phyloP scores from a whole-genome alignment of 2,797 vertebrate species.

The Hephaestus fuliginosus region DNA sequence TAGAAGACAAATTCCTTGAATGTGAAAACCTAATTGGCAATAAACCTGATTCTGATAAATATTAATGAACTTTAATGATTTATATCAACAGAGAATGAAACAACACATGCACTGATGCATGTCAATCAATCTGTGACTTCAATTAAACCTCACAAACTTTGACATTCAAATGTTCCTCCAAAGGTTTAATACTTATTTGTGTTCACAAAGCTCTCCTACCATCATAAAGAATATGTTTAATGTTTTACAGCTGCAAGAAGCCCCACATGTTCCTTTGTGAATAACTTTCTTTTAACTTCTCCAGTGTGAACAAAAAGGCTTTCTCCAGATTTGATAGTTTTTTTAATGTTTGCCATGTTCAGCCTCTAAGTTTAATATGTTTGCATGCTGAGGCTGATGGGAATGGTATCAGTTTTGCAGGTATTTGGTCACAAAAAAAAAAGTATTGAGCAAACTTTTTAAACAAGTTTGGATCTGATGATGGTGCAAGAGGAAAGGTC shows the following conservation, averaged over 20 bases:
- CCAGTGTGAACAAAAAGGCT: neutral
- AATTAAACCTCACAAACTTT: neutral
- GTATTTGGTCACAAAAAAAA: too few species aligned
- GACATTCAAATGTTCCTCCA: neutral
- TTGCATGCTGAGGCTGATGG: neutral
- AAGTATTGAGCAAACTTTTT: neutral
- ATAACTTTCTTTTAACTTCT: neutral
- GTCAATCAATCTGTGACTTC: neutral
- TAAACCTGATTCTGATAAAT: neutral
- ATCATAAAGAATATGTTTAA: neutral
- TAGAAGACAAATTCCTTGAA: neutral
- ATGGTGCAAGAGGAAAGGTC: neutral
- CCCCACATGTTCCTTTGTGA: neutral
- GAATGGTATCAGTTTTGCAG: neutral
- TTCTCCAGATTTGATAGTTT: neutral
- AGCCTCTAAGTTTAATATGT: neutral
- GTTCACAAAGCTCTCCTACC: neutral
- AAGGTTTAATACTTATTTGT: neutral
- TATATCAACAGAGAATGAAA: neutral
- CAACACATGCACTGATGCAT: neutral
- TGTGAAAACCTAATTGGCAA: neutral
- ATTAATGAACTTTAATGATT: neutral
- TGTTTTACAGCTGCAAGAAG: neutral
- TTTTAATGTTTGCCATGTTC: neutral
- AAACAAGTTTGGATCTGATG: neutral